phyloP scores from a whole-genome alignment of 2,888 invertebrate genomes.

The Luffia ferchaultella region DNA sequence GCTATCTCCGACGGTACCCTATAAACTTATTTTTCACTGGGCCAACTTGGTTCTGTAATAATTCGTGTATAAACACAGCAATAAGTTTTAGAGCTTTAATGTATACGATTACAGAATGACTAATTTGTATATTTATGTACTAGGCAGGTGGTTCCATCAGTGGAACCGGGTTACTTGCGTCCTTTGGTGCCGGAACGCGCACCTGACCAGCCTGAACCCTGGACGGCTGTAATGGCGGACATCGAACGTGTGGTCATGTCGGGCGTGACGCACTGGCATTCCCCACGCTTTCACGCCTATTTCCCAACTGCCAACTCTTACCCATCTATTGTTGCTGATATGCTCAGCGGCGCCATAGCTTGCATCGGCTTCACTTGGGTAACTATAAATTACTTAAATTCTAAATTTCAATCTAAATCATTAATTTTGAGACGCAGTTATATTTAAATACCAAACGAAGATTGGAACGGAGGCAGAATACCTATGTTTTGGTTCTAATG shows the following conservation, averaged over 20 bases:
- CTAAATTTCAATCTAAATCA: neutral
- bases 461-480: no score
- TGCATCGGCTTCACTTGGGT: slow-evolving; percentile 98
- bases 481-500: no score
- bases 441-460: no score
- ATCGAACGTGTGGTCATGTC: slow-evolving; percentile 97
- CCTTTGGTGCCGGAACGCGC: slow-evolving; percentile 86
- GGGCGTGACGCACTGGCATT: slow-evolving; percentile 97
- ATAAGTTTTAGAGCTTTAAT: no score
- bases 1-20: no score
- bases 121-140: no score
- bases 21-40: no score
- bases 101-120: no score
- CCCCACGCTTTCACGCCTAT: slow-evolving; percentile 95
- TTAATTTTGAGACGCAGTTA: no score
- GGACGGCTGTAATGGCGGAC: slow-evolving; percentile 92
- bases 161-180: slow-evolving; percentile 92
- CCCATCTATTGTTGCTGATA: slow-evolving; percentile 93
- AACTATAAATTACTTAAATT: slow-evolving; percentile 24
- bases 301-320: slow-evolving; percentile 94
- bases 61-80: no score
- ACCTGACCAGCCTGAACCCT: slow-evolving; percentile 85
- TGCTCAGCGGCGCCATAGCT: slow-evolving; percentile 93
- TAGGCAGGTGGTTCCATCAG: slow-evolving; percentile 87
- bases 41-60: no score